Evolutionary conservation across 2,888 invertebrate genomes (phyloP).

Genomic region (Rhamnusium bicolor): DNA sequence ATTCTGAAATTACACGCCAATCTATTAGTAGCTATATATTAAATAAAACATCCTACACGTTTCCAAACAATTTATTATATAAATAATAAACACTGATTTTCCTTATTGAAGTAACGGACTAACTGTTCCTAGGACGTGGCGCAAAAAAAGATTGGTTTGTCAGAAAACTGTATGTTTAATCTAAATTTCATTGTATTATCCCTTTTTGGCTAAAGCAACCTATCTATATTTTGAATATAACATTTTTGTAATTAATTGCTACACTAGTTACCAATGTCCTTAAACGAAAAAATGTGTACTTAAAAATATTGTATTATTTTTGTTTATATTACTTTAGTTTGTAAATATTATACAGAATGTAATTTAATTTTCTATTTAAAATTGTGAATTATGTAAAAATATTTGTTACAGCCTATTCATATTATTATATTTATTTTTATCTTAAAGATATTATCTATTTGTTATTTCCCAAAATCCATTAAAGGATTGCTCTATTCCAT

Average conservation of each 20-base stretch:
- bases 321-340: conserved; percentile 26
- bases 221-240: too few species aligned
- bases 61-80: neutral
- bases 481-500: conserved; percentile 7
- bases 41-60: neutral
- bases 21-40: neutral
- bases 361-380: conserved; percentile 31
- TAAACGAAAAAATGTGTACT: conserved; percentile 5
- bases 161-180: too few species aligned
- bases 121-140: too few species aligned
- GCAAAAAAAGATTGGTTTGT: too few species aligned
- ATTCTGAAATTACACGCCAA: neutral
- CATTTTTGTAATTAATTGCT: too few species aligned
- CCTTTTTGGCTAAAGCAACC: too few species aligned
- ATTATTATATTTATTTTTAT: conserved; percentile 37
- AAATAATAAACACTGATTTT: neutral
- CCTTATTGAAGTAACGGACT: too few species aligned
- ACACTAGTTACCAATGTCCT: conserved; percentile 12
- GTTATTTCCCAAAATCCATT: conserved; percentile 25
- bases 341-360: conserved; percentile 33
- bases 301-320: conserved; percentile 26
- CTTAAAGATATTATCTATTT: conserved; percentile 33
- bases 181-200: too few species aligned
- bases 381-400: conserved; percentile 31
- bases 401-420: conserved; percentile 33